Percentiles rank a stretch among this genome's conserved stretches.
Conservation (phyloP, 92 coral and sea anemone species). For the Porites lobata region DNA sequence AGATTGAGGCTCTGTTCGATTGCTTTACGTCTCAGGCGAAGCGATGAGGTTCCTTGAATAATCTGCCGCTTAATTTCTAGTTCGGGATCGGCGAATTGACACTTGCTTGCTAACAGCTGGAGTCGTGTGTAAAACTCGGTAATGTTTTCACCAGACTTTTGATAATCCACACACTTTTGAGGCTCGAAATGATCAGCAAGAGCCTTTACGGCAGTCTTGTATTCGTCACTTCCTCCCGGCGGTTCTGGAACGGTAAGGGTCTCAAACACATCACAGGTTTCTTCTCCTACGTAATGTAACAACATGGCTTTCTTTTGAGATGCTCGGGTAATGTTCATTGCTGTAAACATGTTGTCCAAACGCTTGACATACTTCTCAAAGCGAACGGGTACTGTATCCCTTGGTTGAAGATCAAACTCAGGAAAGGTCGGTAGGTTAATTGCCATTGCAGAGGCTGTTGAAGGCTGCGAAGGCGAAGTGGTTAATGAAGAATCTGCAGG, state of each 20-base stretch:
- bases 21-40: constrained; percentile 71
- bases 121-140: constrained; percentile 55
- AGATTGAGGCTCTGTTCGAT: constrained; percentile 69
- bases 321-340: no score
- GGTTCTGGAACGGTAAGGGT: not conserved
- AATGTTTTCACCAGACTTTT: constrained; percentile 59
- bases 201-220: constrained; percentile 42
- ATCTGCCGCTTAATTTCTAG: constrained; percentile 60
- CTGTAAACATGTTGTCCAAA: no score
- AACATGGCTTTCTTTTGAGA: no score
- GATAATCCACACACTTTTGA: constrained; percentile 48
- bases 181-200: constrained; percentile 55
- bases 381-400: no score
- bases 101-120: constrained; percentile 58
- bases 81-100: constrained; percentile 10
- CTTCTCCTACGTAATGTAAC: no score
- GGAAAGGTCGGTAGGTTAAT: no score
- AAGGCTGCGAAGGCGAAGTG: no score
- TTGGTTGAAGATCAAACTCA: no score
- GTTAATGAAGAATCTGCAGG: no score
- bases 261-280: no score
- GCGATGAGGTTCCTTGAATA: constrained; percentile 65
- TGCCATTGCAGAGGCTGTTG: no score
- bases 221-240: constrained; percentile 48
- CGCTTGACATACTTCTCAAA: no score